phyloP scores from a whole-genome alignment of 2,113 vertebrate species.

The Dipodomys ordii region DNA sequence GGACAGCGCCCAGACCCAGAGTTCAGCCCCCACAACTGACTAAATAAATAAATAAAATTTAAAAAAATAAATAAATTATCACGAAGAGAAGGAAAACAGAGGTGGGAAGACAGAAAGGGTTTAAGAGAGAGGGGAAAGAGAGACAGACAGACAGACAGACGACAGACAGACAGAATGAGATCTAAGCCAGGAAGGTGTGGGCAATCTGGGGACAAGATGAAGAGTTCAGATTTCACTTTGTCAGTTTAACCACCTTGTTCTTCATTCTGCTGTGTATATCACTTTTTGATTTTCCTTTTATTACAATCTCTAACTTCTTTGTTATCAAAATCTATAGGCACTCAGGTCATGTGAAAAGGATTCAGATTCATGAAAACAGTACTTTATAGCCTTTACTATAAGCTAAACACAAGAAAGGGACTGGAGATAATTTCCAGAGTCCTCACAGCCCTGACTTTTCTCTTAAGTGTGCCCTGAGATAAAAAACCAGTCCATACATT shows the following conservation, averaged over 20 bases:
- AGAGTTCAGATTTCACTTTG: constrained; percentile 31
- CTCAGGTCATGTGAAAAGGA: background rate
- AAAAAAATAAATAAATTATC: too few relatives aligned
- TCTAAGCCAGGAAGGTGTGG: background rate
- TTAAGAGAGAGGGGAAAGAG: too few relatives aligned
- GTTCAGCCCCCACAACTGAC: too few relatives aligned
- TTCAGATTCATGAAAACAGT: background rate
- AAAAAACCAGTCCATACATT: background rate
- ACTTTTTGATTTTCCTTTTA: background rate
- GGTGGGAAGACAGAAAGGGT: too few relatives aligned
- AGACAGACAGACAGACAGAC: too few relatives aligned
- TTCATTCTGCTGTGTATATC: background rate
- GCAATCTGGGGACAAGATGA: background rate
- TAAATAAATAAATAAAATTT: too few relatives aligned
- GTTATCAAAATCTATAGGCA: background rate
- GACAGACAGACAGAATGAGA: background rate
- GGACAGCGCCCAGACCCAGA: too few relatives aligned
- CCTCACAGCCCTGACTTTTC: background rate
- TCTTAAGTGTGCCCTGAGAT: background rate
- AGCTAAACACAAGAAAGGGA: background rate
- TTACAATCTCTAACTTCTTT: background rate
- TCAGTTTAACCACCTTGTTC: background rate
- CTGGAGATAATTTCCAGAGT: background rate
- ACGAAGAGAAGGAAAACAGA: background rate
- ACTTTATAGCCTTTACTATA: background rate